Conservation (phyloP, 1,140 invertebrate genomes). For the Aphis craccivora region DNA sequence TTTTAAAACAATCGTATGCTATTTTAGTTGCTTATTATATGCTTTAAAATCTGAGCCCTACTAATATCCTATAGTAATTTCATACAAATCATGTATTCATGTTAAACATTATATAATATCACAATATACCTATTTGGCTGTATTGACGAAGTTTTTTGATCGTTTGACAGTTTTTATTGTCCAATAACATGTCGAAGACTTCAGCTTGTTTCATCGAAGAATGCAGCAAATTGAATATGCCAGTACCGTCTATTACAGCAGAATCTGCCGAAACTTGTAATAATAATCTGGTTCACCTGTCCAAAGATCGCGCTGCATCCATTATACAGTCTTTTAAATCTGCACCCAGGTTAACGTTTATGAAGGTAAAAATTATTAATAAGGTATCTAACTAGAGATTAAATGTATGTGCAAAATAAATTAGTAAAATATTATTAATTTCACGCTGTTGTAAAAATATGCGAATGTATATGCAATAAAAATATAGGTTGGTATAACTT, state of each 20-base stretch:
- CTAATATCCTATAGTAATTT: too few species aligned
- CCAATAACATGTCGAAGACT: slow-evolving; percentile 47
- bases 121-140: not conserved
- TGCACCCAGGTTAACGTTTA: not conserved
- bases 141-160: not conserved
- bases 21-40: too few species aligned
- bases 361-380: slow-evolving; percentile 23
- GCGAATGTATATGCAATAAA: too few species aligned
- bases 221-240: slow-evolving; percentile 9
- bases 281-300: not conserved
- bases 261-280: not conserved
- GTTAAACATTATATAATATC: not conserved
- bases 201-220: slow-evolving; percentile 42
- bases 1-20: too few species aligned
- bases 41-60: too few species aligned
- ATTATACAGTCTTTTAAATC: slow-evolving; percentile 36
- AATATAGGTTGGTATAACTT: too few species aligned
- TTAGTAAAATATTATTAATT: not conserved
- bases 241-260: not conserved
- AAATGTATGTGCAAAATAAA: not conserved
- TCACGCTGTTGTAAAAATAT: not conserved
- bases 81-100: too few species aligned
- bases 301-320: slow-evolving; percentile 15
- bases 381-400: accelerated
- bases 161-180: slow-evolving; percentile 15